These are phyloP conservation scores for Aphidius colemani DNA, from an alignment of 2,888 invertebrate species.

Conservation along the genomic window DNA sequence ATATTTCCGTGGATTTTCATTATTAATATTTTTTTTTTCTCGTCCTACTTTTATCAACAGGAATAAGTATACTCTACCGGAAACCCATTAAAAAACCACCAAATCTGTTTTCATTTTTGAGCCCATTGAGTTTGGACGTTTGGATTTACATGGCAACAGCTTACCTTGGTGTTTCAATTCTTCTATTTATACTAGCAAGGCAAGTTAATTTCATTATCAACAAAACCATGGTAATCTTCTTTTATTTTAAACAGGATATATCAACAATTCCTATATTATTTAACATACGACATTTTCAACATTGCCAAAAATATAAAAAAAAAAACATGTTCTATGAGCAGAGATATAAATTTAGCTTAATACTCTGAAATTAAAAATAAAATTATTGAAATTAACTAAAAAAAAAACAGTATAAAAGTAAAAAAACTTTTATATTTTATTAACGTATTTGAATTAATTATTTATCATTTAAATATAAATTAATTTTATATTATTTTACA, in stretches of 20 bases:
- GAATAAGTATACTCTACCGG: slow-evolving; percentile 64
- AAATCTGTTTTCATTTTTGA: slow-evolving; percentile 71
- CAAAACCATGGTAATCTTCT: no score
- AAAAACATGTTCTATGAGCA: background rate
- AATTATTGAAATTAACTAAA: no score
- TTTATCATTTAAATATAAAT: background rate
- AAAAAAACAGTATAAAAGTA: no score
- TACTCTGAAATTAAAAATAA: no score
- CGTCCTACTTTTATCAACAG: slow-evolving; percentile 52
- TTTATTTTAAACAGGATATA: no score
- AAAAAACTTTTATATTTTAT: no score
- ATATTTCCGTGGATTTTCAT: background rate
- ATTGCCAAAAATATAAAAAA: background rate
- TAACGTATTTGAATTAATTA: background rate
- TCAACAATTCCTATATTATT: no score
- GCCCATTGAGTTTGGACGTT: slow-evolving; percentile 67
- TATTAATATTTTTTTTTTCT: slow-evolving; percentile 1
- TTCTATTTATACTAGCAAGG: slow-evolving; percentile 68
- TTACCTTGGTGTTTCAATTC: slow-evolving; percentile 68
- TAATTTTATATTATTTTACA: no score
- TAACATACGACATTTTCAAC: no score
- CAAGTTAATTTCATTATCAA: slow-evolving; percentile 48
- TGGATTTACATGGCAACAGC: slow-evolving; percentile 73
- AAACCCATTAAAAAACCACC: slow-evolving; percentile 69
- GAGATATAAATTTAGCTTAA: background rate